These are phyloP conservation scores for Hippopotamyrus pictus DNA, from an alignment of 2,797 vertebrate genomes.

Conservation along the genomic window DNA sequence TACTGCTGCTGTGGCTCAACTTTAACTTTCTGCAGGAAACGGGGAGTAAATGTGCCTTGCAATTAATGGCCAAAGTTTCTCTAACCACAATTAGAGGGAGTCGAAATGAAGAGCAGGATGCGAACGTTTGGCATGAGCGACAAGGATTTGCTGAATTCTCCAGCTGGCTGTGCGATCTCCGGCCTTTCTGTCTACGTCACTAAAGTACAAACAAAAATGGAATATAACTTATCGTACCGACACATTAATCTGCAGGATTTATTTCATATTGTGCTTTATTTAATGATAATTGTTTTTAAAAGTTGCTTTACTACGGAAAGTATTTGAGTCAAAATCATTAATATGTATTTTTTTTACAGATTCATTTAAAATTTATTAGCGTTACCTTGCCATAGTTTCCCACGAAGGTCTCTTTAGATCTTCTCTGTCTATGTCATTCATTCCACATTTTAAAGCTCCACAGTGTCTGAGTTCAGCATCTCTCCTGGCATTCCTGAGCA, in stretches of 20 bases:
- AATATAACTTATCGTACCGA: neutral
- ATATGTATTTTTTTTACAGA: neutral
- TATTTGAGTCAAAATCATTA: neutral
- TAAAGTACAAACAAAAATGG: constrained; percentile 1
- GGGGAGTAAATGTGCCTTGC: neutral
- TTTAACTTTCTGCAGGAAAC: neutral
- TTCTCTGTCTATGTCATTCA: neutral
- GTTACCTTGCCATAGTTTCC: neutral
- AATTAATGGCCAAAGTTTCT: neutral
- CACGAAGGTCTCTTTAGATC: neutral
- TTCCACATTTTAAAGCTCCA: neutral
- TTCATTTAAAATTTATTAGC: neutral
- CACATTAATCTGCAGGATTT: neutral
- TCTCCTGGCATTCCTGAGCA: neutral
- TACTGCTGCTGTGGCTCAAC: neutral
- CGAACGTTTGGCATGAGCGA: neutral
- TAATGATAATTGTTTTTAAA: neutral
- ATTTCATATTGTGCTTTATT: neutral
- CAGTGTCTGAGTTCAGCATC: neutral
- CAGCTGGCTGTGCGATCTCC: neutral
- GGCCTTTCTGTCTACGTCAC: neutral
- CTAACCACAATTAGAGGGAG: neutral
- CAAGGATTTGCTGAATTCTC: neutral
- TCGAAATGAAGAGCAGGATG: neutral
- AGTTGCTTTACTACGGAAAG: neutral